Conservation (phyloP, 2,113 vertebrate genomes). For the Dolichallabes microphthalmus region DNA sequence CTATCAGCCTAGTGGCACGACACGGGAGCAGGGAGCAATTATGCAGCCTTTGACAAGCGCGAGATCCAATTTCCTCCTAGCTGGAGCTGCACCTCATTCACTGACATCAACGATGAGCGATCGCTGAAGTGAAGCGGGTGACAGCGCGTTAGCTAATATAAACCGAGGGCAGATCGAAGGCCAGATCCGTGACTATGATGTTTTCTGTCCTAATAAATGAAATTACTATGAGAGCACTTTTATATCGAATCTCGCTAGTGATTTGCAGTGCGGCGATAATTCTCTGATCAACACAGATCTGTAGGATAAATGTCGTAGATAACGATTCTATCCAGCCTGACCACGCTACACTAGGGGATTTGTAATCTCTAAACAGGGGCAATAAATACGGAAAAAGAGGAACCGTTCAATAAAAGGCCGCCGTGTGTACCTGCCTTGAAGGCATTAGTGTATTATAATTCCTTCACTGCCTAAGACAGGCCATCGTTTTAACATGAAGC, state of each 20-base stretch:
- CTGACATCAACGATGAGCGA: constrained; percentile 28
- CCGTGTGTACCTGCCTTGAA: not conserved
- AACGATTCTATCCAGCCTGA: not conserved
- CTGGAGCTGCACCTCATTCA: constrained; percentile 16
- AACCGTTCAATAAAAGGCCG: not conserved
- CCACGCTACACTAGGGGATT: not conserved
- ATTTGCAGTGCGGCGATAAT: not conserved
- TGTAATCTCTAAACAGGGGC: not conserved
- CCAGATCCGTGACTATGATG: not conserved
- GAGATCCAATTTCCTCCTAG: constrained; percentile 40
- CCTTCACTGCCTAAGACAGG: not conserved
- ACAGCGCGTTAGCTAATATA: constrained; percentile 1
- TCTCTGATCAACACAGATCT: not conserved
- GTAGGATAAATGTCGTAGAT: not conserved
- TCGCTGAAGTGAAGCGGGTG: constrained; percentile 1
- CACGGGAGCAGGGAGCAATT: constrained; percentile 34
- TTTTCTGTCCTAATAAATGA: not conserved
- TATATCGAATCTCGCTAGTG: not conserved
- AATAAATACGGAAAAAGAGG: not conserved
- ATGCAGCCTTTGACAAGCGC: constrained; percentile 38
- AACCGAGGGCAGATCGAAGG: constrained; percentile 2
- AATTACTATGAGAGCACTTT: not conserved
- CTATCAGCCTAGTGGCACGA: constrained; percentile 20
- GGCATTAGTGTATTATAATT: not conserved
- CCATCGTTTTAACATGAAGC: not conserved